A percentile compares a stretch with the other conserved stretches of the same genome.
phyloP scores from a whole-genome alignment of 1,140 invertebrate species.

The Papilio dardanus region DNA sequence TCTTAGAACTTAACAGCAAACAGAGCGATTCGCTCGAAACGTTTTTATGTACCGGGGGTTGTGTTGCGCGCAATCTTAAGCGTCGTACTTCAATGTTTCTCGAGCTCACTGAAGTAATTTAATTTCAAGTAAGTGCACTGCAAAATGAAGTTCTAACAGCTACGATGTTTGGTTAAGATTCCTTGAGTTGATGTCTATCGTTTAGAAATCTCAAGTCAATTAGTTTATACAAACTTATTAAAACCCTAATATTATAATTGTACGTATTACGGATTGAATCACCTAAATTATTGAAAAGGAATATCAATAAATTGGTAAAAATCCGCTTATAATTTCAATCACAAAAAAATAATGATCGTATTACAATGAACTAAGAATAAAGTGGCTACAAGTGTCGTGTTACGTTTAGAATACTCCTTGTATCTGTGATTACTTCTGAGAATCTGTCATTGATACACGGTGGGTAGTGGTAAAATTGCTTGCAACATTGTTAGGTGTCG shows the following conservation, averaged over 20 bases:
- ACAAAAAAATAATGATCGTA: not conserved
- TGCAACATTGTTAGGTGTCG: constrained; percentile 1
- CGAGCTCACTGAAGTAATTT: constrained; percentile 50
- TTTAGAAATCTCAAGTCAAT: not conserved
- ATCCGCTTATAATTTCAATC: not conserved
- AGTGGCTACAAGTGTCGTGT: constrained; percentile 23
- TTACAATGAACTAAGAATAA: constrained; percentile 3
- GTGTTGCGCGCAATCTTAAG: constrained; percentile 46
- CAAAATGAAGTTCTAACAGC: constrained; percentile 45
- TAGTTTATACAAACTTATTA: not conserved
- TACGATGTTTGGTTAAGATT: constrained; percentile 18
- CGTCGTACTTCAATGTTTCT: constrained; percentile 47
- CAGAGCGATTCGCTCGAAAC: constrained; percentile 24
- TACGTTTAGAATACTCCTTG: not conserved
- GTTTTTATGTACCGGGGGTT: constrained; percentile 27
- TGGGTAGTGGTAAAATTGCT: constrained; percentile 18
- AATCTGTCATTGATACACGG: constrained; percentile 26
- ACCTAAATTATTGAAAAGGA: too few species aligned
- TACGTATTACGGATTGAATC: too few species aligned
- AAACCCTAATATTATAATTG: not conserved
- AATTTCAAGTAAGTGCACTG: constrained; percentile 53
- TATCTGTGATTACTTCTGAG: constrained; percentile 14
- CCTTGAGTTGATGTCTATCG: not conserved
- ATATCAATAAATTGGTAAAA: too few species aligned
- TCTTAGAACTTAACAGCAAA: not conserved